Evolutionary conservation across 2,888 invertebrate species (phyloP).

Genomic region (Glaucopsyche alexis): DNA sequence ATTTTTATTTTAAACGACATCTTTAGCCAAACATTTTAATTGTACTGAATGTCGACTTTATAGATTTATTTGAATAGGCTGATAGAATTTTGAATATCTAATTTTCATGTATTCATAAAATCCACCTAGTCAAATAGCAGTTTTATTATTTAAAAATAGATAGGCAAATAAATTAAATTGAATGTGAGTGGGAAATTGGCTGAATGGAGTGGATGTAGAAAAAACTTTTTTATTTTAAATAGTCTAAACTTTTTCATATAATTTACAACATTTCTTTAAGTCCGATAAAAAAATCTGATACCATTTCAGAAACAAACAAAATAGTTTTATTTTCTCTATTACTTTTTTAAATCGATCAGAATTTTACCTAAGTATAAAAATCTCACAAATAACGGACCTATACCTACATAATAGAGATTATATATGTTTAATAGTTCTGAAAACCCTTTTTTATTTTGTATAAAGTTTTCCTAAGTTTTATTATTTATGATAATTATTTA

Average conservation of each 20-base stretch:
- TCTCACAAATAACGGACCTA: background rate
- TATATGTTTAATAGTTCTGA: constrained; percentile 26
- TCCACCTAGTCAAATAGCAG: constrained; percentile 75
- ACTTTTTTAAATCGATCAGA: too few relatives aligned
- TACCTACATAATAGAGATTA: background rate
- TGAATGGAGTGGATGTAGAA: constrained; percentile 63
- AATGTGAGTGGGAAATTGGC: constrained; percentile 61
- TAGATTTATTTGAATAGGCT: background rate
- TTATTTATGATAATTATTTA: constrained; percentile 65
- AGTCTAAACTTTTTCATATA: background rate
- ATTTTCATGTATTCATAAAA: constrained; percentile 50
- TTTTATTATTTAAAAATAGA: constrained; percentile 66
- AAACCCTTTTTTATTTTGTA: constrained; percentile 61
- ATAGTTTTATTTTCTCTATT: background rate
- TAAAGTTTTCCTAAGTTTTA: constrained; percentile 69
- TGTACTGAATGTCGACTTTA: background rate
- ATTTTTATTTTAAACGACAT: background rate
- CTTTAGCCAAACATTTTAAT: background rate
- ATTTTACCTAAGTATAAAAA: background rate
- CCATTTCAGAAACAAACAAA: background rate
- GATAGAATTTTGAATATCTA: constrained; percentile 31
- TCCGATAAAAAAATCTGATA: background rate
- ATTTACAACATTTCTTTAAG: background rate
- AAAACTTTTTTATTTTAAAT: constrained; percentile 36
- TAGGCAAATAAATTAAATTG: constrained; percentile 62